These are phyloP conservation scores for Cyphomyrmex costatus DNA, from an alignment of 1,140 invertebrate genomes.

Conservation along the genomic window DNA sequence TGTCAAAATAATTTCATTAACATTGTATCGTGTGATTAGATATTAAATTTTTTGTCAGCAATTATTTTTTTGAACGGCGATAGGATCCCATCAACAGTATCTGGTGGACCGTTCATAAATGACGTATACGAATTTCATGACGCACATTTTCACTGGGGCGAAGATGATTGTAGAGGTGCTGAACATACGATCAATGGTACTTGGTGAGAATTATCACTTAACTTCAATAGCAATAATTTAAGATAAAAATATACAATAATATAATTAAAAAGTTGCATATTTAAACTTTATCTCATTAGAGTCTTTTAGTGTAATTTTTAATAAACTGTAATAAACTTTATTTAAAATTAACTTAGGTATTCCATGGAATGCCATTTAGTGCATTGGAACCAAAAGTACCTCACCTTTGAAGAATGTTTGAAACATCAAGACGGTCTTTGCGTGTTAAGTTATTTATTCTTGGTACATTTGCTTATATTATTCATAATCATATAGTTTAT, in stretches of 20 bases:
- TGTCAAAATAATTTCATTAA: background rate
- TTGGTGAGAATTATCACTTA: conserved; percentile 69
- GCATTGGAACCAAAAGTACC: conserved; percentile 93
- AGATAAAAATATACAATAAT: background rate
- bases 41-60: conserved; percentile 55
- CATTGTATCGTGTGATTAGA: background rate
- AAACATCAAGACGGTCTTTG: conserved; percentile 92
- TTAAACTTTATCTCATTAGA: background rate
- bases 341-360: conserved; percentile 83
- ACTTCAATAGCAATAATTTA: background rate
- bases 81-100: conserved; percentile 76
- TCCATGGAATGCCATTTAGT: conserved; percentile 93
- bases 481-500: background rate
- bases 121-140: conserved; percentile 91
- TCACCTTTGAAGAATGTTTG: conserved; percentile 89
- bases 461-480: conserved; percentile 84
- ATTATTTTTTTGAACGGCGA: conserved; percentile 70
- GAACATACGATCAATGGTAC: conserved; percentile 93
- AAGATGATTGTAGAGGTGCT: conserved; percentile 91
- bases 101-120: conserved; percentile 89
- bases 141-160: conserved; percentile 95
- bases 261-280: background rate
- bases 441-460: conserved; percentile 92
- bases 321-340: background rate
- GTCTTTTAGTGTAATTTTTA: background rate